Evolutionary conservation across 2,888 invertebrate species (phyloP).

Genomic region (Caenorhabditis parvicauda): DNA sequence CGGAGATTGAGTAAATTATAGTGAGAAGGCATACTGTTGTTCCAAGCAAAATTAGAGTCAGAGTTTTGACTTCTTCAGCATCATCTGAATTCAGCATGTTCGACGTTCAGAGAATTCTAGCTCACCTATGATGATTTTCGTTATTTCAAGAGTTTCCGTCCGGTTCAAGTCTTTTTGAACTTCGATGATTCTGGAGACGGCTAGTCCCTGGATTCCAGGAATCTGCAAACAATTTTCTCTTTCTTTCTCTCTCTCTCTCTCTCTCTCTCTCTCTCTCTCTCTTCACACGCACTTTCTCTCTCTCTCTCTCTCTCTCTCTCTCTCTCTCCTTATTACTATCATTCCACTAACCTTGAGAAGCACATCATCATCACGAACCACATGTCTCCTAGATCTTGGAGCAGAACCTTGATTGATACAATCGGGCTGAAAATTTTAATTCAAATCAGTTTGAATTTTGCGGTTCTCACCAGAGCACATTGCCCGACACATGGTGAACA

Average conservation of each 20-base stretch:
- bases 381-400: slow-evolving; percentile 24
- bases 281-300: neutral
- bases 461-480: slow-evolving; percentile 37
- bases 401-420: neutral
- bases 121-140: too few species aligned
- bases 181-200: slow-evolving; percentile 25
- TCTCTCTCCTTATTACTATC: too few species aligned
- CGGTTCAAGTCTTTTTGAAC: too few species aligned
- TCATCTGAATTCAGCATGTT: too few species aligned
- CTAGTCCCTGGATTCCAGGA: slow-evolving; percentile 18
- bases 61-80: too few species aligned
- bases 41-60: too few species aligned
- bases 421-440: slow-evolving; percentile 3
- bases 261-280: neutral
- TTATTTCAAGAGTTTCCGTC: too few species aligned
- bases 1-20: too few species aligned
- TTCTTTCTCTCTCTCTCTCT: neutral
- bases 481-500: slow-evolving; percentile 55
- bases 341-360: slow-evolving; percentile 10
- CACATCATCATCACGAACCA: slow-evolving; percentile 11
- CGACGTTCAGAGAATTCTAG: too few species aligned
- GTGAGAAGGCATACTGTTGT: too few species aligned
- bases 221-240: slow-evolving; percentile 9
- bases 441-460: slow-evolving; percentile 9
- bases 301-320: neutral